Evolutionary conservation across 2,888 invertebrate species (phyloP).

Genomic region (Serripes groenlandicus): DNA sequence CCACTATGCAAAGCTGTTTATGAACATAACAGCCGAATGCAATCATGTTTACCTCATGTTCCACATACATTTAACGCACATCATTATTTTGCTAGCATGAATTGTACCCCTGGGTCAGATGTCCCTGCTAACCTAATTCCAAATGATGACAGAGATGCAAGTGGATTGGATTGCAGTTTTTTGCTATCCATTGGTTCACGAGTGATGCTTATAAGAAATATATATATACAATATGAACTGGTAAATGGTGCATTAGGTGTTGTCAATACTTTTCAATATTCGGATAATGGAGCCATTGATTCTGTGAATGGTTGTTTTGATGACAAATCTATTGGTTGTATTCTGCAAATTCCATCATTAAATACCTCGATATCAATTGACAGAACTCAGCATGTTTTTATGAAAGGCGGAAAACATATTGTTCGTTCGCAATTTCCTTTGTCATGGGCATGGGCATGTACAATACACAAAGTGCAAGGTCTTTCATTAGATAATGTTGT

Average conservation of each 20-base stretch:
- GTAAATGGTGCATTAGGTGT: constrained; percentile 53
- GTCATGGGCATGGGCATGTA: constrained; percentile 40
- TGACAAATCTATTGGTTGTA: constrained; percentile 30
- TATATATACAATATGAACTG: constrained; percentile 38
- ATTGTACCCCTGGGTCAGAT: constrained; percentile 20
- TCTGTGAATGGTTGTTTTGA: constrained; percentile 42
- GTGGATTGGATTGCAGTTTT: constrained; percentile 14
- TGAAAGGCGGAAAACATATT: constrained; percentile 24
- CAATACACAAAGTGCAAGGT: constrained; percentile 59
- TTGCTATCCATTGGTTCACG: constrained; percentile 32
- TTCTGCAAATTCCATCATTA: background rate
- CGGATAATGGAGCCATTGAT: background rate
- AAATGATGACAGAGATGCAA: constrained; percentile 23
- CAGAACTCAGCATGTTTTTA: background rate
- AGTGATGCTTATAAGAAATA: constrained; percentile 52
- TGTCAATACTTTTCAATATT: constrained; percentile 2
- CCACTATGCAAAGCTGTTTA: constrained; percentile 17
- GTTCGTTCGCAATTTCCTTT: constrained; percentile 53
- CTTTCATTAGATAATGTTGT: constrained; percentile 32
- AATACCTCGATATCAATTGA: background rate
- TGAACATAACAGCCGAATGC: background rate
- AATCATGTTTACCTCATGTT: background rate
- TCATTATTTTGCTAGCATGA: constrained; percentile 41
- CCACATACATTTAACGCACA: background rate
- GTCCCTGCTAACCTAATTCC: constrained; percentile 10